phyloP scores from a whole-genome alignment of 2,113 vertebrate species.

The Neolamprologus fasciatus region DNA sequence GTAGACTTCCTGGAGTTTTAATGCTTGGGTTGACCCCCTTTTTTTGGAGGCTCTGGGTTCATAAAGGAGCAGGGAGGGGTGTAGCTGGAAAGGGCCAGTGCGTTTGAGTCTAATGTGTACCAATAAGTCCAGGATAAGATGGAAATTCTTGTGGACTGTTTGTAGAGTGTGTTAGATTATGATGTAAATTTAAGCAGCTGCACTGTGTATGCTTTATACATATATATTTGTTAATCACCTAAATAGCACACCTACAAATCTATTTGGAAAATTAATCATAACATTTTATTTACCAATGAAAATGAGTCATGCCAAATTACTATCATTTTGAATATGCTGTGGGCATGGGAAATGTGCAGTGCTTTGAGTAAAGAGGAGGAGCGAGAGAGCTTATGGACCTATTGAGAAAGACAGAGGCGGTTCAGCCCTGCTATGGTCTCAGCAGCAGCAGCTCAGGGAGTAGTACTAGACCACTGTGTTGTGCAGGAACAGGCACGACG shows the following conservation, averaged over 20 bases:
- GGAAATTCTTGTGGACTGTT: not conserved
- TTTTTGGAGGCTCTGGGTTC: conserved; percentile 4
- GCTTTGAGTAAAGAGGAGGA: conserved; percentile 40
- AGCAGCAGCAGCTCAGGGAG: conserved; percentile 37
- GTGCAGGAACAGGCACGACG: conserved; percentile 40
- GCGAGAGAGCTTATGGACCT: conserved; percentile 44
- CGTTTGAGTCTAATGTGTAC: not conserved
- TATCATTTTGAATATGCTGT: not conserved
- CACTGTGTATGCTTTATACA: not conserved
- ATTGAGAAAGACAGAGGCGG: conserved; percentile 59
- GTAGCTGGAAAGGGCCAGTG: not conserved
- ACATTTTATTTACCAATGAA: not conserved
- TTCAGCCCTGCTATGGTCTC: conserved; percentile 40
- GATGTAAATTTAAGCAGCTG: not conserved
- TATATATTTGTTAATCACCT: not conserved
- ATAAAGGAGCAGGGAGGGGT: not conserved
- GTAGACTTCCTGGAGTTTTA: conserved; percentile 51
- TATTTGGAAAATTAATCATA: not conserved
- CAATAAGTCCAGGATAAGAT: not conserved
- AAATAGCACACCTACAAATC: not conserved
- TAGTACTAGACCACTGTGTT: conserved; percentile 41
- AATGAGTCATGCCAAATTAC: not conserved
- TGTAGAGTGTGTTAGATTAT: not conserved
- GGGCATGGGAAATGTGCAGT: conserved; percentile 9
- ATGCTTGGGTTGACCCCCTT: conserved; percentile 26